Evolutionary conservation across 2,797 vertebrate genomes (phyloP).

Genomic region (Podarcis siculus): DNA sequence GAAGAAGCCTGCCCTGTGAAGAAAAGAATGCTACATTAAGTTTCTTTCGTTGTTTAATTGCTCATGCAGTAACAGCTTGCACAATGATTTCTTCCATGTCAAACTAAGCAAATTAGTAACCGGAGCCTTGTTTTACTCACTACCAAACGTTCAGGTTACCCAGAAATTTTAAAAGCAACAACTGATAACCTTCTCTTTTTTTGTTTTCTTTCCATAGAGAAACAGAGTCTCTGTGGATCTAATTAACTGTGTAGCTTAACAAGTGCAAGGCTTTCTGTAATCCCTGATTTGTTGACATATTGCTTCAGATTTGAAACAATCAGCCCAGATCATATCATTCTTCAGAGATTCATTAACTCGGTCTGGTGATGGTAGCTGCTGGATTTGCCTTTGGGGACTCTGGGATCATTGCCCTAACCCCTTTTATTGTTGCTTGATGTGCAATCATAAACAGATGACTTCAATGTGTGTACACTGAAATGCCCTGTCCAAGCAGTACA

Average conservation of each 20-base stretch:
- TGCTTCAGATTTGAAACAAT: neutral
- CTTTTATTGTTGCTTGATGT: neutral
- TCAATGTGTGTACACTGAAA: neutral
- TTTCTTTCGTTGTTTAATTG: neutral
- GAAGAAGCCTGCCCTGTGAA: neutral
- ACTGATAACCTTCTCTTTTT: neutral
- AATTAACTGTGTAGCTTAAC: neutral
- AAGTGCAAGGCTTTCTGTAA: neutral
- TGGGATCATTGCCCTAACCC: neutral
- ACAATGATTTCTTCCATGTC: neutral
- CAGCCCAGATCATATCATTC: neutral
- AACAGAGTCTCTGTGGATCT: neutral
- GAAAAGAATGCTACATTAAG: neutral
- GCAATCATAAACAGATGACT: neutral
- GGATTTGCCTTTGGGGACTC: neutral
- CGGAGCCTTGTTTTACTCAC: neutral
- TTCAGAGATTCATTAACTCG: neutral
- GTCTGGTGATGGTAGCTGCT: neutral
- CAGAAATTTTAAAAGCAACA: neutral
- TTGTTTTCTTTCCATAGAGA: neutral
- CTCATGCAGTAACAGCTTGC: neutral
- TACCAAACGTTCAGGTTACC: neutral
- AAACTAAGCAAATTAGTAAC: neutral
- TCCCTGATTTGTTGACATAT: neutral
- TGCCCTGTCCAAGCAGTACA: neutral